Conservation (phyloP, 2,797 vertebrate genomes). For the Nasua narica region DNA sequence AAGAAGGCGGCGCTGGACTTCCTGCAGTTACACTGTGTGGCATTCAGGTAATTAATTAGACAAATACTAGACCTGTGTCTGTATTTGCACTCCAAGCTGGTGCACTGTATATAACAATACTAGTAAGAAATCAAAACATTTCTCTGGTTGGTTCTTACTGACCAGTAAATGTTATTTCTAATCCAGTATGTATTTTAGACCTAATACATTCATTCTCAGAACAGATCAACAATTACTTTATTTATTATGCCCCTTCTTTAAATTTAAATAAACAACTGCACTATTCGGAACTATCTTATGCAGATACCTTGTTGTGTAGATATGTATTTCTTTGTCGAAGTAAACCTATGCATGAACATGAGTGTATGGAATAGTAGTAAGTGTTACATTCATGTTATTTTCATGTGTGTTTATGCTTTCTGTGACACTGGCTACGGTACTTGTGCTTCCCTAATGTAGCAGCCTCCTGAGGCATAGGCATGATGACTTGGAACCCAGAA, state of each 20-base stretch:
- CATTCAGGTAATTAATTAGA: not conserved
- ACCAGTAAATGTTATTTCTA: not conserved
- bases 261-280: not conserved
- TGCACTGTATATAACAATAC: not conserved
- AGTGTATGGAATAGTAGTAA: not conserved
- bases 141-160: not conserved
- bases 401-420: not conserved
- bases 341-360: not conserved
- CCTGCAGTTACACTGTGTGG: not conserved
- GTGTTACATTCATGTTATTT: not conserved
- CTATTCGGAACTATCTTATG: not conserved
- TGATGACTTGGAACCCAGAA: not conserved
- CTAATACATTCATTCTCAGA: conserved; percentile 15
- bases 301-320: not conserved
- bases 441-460: not conserved
- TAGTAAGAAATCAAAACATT: not conserved
- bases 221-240: not conserved
- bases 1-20: not conserved
- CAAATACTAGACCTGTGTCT: not conserved
- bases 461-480: not conserved
- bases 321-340: not conserved
- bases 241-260: not conserved
- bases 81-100: not conserved
- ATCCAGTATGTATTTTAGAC: not conserved
- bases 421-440: not conserved